These are phyloP conservation scores for Lepidocyrtoides sp. DNA, from an alignment of 2,888 invertebrate genomes.

Conservation along the genomic window DNA sequence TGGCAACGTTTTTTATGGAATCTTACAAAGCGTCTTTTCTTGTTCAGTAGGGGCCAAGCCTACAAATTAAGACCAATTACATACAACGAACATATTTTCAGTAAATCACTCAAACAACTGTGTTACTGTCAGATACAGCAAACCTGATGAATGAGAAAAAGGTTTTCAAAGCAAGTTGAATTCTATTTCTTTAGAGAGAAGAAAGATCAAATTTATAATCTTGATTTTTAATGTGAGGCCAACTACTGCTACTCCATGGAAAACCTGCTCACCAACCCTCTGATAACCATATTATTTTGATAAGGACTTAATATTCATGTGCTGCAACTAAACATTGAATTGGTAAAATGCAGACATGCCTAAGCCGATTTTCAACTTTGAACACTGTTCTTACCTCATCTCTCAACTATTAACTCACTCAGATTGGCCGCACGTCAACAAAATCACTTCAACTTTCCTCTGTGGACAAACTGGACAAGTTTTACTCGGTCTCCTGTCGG, in stretches of 20 bases:
- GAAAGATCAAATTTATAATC: conserved; percentile 35
- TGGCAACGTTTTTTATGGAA: not conserved
- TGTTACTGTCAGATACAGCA: not conserved
- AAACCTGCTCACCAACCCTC: not conserved
- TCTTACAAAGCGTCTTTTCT: not conserved
- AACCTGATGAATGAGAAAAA: not conserved
- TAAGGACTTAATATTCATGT: too few species aligned
- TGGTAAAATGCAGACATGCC: not conserved
- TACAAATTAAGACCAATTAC: not conserved
- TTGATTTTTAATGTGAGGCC: conserved; percentile 48
- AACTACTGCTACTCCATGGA: not conserved
- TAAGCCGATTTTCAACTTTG: not conserved
- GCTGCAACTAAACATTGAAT: too few species aligned
- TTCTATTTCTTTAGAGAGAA: not conserved
- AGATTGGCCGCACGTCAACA: not conserved
- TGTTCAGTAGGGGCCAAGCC: not conserved
- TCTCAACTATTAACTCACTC: not conserved
- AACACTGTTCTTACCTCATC: conserved; percentile 1
- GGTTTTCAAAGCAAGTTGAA: conserved; percentile 16
- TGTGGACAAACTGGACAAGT: conserved; percentile 41
- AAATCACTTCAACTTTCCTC: conserved; percentile 38
- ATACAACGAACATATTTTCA: not conserved
- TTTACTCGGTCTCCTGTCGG: conserved; percentile 9
- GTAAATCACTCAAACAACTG: conserved; percentile 33
- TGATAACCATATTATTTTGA: too few species aligned